Percentiles rank a stretch among this genome's conserved stretches.
phyloP scores from a whole-genome alignment of 1,140 invertebrate species.

The Drosophila triauraria region DNA sequence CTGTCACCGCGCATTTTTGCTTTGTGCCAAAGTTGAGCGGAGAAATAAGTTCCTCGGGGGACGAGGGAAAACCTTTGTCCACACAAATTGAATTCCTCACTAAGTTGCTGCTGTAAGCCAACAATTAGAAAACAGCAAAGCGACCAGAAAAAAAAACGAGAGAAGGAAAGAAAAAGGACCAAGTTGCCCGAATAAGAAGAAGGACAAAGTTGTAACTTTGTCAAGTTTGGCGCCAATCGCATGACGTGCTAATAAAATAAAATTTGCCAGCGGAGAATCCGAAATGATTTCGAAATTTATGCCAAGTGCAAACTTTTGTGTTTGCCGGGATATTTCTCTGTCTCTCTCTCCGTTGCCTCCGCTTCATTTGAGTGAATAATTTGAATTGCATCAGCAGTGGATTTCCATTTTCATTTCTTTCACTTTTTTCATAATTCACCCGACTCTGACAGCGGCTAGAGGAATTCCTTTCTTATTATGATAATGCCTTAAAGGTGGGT shows the following conservation, averaged over 20 bases:
- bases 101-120: constrained; percentile 78
- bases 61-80: constrained; percentile 16
- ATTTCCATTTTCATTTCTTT: constrained; percentile 68
- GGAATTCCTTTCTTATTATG: constrained; percentile 62
- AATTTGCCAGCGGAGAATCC: constrained; percentile 39
- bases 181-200: constrained; percentile 27
- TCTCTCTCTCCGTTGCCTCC: constrained; percentile 23
- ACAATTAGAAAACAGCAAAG: constrained; percentile 83
- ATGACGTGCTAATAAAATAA: constrained; percentile 83
- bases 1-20: constrained; percentile 82
- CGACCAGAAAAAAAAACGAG: constrained; percentile 62
- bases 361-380: constrained; percentile 83
- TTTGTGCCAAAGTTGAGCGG: constrained; percentile 68
- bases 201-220: constrained; percentile 77
- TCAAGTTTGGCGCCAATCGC: constrained; percentile 82
- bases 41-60: constrained; percentile 44
- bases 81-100: constrained; percentile 80
- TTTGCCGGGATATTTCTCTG: constrained; percentile 46
- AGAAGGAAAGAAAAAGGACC: constrained; percentile 34
- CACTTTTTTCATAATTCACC: constrained; percentile 58
- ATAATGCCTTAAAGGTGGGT: constrained; percentile 68
- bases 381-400: constrained; percentile 74
- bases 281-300: constrained; percentile 63
- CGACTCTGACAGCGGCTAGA: constrained; percentile 63
- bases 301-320: constrained; percentile 81